Evolutionary conservation across 2,797 vertebrate species (phyloP).

Genomic region (Phyllotis vaccarum): DNA sequence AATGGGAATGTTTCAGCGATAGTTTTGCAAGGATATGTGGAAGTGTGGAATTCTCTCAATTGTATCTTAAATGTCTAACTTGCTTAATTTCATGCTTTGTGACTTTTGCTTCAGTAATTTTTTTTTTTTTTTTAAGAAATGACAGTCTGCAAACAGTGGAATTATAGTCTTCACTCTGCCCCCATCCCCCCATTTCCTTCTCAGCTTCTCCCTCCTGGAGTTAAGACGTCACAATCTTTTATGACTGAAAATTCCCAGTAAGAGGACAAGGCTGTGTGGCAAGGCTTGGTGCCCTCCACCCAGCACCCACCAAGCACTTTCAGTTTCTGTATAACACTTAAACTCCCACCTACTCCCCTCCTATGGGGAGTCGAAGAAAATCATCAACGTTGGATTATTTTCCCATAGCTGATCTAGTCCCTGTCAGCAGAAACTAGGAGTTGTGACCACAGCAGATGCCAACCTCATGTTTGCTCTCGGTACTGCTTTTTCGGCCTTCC

Average conservation of each 20-base stretch:
- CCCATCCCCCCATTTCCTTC: background rate
- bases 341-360: background rate
- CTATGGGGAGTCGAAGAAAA: background rate
- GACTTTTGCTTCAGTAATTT: slow-evolving; percentile 5
- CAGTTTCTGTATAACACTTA: background rate
- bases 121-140: background rate
- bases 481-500: background rate
- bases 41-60: background rate
- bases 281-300: background rate
- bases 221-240: background rate
- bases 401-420: background rate
- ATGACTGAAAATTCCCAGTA: background rate
- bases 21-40: background rate
- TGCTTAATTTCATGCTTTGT: background rate
- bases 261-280: background rate
- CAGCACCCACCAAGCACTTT: background rate
- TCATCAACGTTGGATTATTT: background rate
- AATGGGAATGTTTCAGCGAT: background rate
- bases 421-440: background rate
- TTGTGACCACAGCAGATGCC: background rate
- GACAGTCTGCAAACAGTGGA: background rate
- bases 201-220: background rate
- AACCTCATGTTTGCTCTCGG: background rate
- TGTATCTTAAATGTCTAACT: background rate
- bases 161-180: background rate